Conservation (phyloP, 2,113 vertebrate genomes). For the Romanogobio albipinnatus region DNA sequence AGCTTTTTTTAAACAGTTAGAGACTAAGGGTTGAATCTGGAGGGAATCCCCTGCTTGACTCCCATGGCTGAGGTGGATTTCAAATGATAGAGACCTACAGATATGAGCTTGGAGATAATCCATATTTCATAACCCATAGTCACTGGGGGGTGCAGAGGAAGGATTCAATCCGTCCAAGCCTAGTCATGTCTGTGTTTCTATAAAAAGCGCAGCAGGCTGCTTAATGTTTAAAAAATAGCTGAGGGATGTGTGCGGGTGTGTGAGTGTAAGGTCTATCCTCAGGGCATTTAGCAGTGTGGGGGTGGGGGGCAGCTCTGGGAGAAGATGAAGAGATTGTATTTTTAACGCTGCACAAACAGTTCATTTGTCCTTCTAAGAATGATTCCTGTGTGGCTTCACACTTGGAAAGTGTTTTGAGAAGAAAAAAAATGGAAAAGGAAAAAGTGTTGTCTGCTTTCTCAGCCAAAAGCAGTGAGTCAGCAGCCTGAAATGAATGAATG, state of each 20-base stretch:
- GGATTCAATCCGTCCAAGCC: slow-evolving; percentile 31
- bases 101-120: slow-evolving; percentile 45
- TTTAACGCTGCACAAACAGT: slow-evolving; percentile 46
- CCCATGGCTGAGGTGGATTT: slow-evolving; percentile 21
- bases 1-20: neutral
- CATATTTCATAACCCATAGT: slow-evolving; percentile 47
- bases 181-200: slow-evolving; percentile 38
- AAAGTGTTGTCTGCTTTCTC: neutral
- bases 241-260: slow-evolving; percentile 24
- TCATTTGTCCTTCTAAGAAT: slow-evolving; percentile 43
- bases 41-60: slow-evolving; percentile 44
- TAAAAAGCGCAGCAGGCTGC: slow-evolving; percentile 32
- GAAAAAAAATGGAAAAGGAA: neutral
- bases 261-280: slow-evolving; percentile 35
- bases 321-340: slow-evolving; percentile 33
- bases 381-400: slow-evolving; percentile 7
- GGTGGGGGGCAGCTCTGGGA: neutral
- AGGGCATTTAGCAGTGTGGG: slow-evolving; percentile 19
- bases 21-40: slow-evolving; percentile 17
- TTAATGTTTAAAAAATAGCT: slow-evolving; percentile 53
- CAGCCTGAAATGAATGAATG: slow-evolving; percentile 36
- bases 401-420: slow-evolving; percentile 14
- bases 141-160: slow-evolving; percentile 27
- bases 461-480: slow-evolving; percentile 10
- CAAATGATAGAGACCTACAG: slow-evolving; percentile 28